Evolutionary conservation across 2,797 vertebrate genomes (phyloP).

Genomic region (Lithobates sylvaticus): DNA sequence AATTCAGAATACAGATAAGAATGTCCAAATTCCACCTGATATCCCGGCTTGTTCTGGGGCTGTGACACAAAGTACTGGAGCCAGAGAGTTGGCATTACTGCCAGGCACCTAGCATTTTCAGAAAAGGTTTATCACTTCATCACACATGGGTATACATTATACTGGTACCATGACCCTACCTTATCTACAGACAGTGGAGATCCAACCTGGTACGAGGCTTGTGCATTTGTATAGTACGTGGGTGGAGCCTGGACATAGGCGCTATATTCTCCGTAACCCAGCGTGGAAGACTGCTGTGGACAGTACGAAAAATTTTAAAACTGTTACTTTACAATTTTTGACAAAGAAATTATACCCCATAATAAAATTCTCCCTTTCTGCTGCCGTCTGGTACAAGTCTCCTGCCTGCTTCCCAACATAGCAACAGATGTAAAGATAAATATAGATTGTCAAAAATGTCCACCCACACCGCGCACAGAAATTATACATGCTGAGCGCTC

Average conservation of each 20-base stretch:
- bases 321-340: not conserved
- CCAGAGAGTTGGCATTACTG: too few relatives aligned
- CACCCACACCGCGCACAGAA: not conserved
- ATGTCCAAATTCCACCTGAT: too few relatives aligned
- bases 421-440: not conserved
- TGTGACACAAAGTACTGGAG: too few relatives aligned
- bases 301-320: constrained; percentile 30
- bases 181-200: constrained; percentile 69
- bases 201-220: constrained; percentile 66
- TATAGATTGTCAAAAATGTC: not conserved
- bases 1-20: too few relatives aligned
- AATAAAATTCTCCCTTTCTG: not conserved
- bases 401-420: not conserved
- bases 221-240: constrained; percentile 82
- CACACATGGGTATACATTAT: too few relatives aligned
- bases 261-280: constrained; percentile 77
- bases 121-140: too few relatives aligned
- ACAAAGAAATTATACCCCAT: constrained; percentile 13
- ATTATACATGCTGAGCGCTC: not conserved
- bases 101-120: too few relatives aligned
- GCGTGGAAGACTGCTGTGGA: constrained; percentile 72
- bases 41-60: too few relatives aligned
- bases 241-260: constrained; percentile 83
- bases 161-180: not conserved
- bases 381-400: not conserved